These are phyloP conservation scores for Chitala chitala DNA, from an alignment of 2,113 vertebrate species.

Conservation along the genomic window DNA sequence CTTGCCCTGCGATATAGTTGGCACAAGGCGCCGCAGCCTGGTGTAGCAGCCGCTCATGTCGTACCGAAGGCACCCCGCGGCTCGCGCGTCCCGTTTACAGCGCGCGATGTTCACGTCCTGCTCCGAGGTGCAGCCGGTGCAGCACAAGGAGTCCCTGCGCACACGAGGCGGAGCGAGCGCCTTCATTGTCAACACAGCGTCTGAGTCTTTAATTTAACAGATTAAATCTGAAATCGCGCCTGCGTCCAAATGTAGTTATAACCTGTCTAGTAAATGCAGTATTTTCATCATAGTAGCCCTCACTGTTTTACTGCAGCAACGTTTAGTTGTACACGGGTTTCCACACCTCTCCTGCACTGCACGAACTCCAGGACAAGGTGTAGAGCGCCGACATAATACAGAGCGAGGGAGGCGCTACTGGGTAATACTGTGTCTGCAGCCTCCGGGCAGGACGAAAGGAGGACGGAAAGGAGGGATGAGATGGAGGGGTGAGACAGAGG, in stretches of 20 bases:
- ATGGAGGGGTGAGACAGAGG: too few species aligned
- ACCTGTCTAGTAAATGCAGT: background rate
- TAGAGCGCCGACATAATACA: too few species aligned
- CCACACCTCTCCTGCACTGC: too few species aligned
- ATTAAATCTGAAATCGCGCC: background rate
- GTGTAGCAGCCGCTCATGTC: conserved; percentile 18
- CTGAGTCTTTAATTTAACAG: background rate
- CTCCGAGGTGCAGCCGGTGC: background rate
- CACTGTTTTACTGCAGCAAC: too few species aligned
- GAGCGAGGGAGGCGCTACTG: too few species aligned
- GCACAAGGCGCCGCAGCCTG: conserved; percentile 10
- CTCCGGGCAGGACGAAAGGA: too few species aligned
- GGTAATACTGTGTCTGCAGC: too few species aligned
- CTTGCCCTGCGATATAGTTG: conserved; percentile 9
- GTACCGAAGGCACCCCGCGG: background rate
- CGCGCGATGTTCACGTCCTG: background rate
- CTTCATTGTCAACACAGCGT: background rate
- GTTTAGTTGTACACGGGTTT: too few species aligned
- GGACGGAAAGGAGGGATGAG: too few species aligned
- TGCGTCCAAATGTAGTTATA: background rate
- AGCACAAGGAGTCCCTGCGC: background rate
- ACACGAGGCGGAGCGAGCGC: background rate
- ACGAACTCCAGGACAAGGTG: too few species aligned
- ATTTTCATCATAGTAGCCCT: background rate
- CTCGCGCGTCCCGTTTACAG: background rate